Base-by-base conservation (phyloP, 2,797 vertebrate genomes). In the Choloepus didactylus region DNA sequence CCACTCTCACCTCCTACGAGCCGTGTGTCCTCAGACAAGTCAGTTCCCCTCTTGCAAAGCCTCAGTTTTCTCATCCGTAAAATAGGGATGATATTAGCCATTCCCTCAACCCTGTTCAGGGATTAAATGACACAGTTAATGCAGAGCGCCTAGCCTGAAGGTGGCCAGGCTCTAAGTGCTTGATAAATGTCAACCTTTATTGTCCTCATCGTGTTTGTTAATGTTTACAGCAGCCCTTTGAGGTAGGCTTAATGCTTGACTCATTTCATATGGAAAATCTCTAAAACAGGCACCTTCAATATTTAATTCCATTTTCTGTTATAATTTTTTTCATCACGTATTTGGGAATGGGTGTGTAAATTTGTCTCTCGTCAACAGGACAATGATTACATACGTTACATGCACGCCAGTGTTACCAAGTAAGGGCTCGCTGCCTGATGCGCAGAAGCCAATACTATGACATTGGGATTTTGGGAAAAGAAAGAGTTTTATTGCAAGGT, bases 81-180 rank as follows among this genome's bases (percentile, higher is more conserved):
- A 44, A 90, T 38, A 41, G 44, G 19, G 25, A 38, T 10, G 5
- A 51, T 31, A 23, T 35, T n/a, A 44, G 29, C 82, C 73, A 41
- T 31, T 35, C 25, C 19, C 6, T n/a, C 14, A 6, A 2, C 19
- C 67, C 16, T 21, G 31, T 31, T 11, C 41, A 12, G 56, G 59
- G 23, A 35, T 66, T 35, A 66, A 92, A 76, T 14, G 27, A 25
- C 46, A 66, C 8, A 29, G 27, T 66, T 7, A 56, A 88, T 41
- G n/a, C 12, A 46, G 72, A 72, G n/a, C 10, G 23, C 35, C 72
- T 67, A 29, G 38, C 38, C 77, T 31, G 27, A 72, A 64, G 56
- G 18, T 0, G 1, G 60, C 76, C 14, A 60, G 23, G 1, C 18
- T 0, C 0, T 31, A 46, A 89, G 21, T 27, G 23, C 31, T 12